Base-by-base conservation (phyloP, 2,888 invertebrate species). In the Cenopis cana region DNA sequence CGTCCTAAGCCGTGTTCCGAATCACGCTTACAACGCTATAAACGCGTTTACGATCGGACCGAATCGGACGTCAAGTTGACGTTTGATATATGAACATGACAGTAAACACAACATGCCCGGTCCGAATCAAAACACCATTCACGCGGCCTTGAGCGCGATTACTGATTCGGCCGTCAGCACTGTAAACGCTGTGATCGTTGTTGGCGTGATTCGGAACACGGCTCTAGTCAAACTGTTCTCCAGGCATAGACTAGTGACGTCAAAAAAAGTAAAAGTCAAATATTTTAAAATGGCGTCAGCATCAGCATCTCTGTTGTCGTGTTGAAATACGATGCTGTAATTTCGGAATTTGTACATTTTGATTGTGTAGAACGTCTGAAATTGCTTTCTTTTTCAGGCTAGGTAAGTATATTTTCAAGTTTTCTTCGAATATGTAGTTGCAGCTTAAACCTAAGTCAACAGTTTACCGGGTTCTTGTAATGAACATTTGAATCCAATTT, bases 281-380 rank as follows among this genome's bases (percentile, higher is more conserved):
- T 14, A n/a, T 33, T 68, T 54, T 38, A 61, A 68, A 61, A 68
- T 68, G 68, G 68, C 68, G 68, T 68, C 33, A 20, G 68, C 68
- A 33, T 68, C 41, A 55, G 33, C 9, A 5, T 33, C 33, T 0
- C 9, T 2, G 60, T 68, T 41, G 54, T 56, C 55, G 29, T 18
- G 55, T 5, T 24, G 10, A 24, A 67, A 50, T 54, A 55, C 55
- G 38, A 65, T 65, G 68, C 61, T 41, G 33, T 61, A 54, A n/a
- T 55, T 36, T 61, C 60, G 33, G n/a, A 55, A 33, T 61, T 38
- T 29, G n/a, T 18, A 29, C 9, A 56, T 12, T 56, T 50, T 9
- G 9, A 57, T 49, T 18, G 18, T 67, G 41, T 14, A 33, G 12
- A 33, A 57, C 14, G 12, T 18, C n/a, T 36, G 24, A 33, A 56